These are phyloP conservation scores for Geococcyx californianus DNA, from an alignment of 2,113 vertebrate species.

Conservation along the genomic window DNA sequence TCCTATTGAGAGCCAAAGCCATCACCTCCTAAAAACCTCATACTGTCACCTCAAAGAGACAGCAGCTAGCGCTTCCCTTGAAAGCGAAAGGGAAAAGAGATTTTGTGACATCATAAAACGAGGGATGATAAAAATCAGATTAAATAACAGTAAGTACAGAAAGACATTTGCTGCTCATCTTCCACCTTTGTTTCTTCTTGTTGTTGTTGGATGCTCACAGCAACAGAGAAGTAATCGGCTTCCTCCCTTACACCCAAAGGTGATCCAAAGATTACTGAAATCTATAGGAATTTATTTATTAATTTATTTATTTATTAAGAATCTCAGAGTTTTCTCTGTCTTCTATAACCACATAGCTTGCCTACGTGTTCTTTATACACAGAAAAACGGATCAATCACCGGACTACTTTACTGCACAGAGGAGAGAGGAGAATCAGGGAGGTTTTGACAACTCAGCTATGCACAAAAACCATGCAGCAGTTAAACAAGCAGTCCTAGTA, in stretches of 20 bases:
- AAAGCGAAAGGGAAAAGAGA: not conserved
- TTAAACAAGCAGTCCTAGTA: not conserved
- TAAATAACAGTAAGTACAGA: not conserved
- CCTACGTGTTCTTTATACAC: not conserved
- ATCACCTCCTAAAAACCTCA: not conserved
- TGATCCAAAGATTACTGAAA: not conserved
- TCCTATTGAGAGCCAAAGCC: not conserved
- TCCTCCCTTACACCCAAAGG: not conserved
- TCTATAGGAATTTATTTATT: too few species aligned
- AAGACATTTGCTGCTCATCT: not conserved
- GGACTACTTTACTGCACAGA: not conserved
- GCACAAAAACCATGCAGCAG: not conserved
- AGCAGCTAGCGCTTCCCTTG: not conserved
- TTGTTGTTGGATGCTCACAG: not conserved
- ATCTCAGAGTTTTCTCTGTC: not conserved
- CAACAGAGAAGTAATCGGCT: not conserved
- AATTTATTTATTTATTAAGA: not conserved
- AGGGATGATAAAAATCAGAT: not conserved
- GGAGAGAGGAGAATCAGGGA: not conserved
- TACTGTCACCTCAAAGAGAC: not conserved
- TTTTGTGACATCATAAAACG: conserved; percentile 3
- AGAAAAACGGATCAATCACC: not conserved
- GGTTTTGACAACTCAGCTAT: not conserved
- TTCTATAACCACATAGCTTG: not conserved
- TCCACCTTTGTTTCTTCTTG: not conserved